These are phyloP conservation scores for Nemapogon koenigi DNA, from an alignment of 2,888 invertebrate genomes.

Conservation along the genomic window DNA sequence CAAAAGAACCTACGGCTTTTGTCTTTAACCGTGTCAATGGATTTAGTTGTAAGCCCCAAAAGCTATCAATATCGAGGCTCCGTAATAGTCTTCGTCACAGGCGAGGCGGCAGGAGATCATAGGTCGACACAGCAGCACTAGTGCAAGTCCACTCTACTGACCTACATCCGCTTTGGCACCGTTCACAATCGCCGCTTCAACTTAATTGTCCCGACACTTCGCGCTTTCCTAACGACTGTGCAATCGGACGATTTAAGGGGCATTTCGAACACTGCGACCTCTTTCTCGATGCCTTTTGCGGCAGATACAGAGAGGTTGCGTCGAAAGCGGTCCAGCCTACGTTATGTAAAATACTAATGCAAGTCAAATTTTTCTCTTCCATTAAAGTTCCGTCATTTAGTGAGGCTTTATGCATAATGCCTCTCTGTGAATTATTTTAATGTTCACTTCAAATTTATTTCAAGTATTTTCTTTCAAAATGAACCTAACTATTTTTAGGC, in stretches of 20 bases:
- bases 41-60: not conserved
- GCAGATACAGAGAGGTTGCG: not conserved
- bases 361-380: too few relatives aligned
- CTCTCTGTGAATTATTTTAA: too few relatives aligned
- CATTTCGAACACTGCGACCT: constrained; percentile 2
- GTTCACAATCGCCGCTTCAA: constrained; percentile 62
- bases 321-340: constrained; percentile 1
- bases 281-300: constrained; percentile 6
- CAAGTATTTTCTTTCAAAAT: too few relatives aligned
- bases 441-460: too few relatives aligned
- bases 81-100: not conserved
- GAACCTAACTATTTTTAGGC: too few relatives aligned
- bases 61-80: constrained; percentile 3
- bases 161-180: constrained; percentile 64
- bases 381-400: too few relatives aligned
- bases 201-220: constrained; percentile 64
- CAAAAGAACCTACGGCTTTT: too few relatives aligned
- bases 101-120: constrained; percentile 21
- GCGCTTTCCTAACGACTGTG: constrained; percentile 58
- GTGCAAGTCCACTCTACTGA: constrained; percentile 55
- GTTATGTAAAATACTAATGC: constrained; percentile 8
- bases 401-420: too few relatives aligned
- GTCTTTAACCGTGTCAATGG: too few relatives aligned
- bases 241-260: constrained; percentile 59
- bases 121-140: constrained; percentile 41